These are phyloP conservation scores for Mirounga angustirostris DNA, from an alignment of 2,113 vertebrate genomes.

Conservation along the genomic window DNA sequence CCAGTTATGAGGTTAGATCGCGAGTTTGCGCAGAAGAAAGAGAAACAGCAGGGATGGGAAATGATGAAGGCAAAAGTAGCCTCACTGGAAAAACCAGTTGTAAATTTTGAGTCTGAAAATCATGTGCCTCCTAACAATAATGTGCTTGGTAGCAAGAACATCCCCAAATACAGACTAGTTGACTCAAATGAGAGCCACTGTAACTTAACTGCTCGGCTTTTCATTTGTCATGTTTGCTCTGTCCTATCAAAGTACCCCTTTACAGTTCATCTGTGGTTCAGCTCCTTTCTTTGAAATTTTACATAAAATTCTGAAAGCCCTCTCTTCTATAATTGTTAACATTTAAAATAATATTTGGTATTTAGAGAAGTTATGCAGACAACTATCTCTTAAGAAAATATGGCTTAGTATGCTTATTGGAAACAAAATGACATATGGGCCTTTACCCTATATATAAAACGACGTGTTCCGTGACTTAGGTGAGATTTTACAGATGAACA, in stretches of 20 bases:
- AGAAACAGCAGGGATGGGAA: background rate
- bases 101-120: background rate
- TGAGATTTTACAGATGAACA: background rate
- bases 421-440: background rate
- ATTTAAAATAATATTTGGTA: slow-evolving; percentile 32
- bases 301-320: background rate
- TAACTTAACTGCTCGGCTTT: background rate
- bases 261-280: background rate
- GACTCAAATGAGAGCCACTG: background rate
- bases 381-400: background rate
- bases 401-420: background rate
- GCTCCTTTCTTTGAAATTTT: slow-evolving; percentile 5
- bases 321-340: background rate
- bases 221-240: no score
- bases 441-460: background rate
- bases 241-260: background rate
- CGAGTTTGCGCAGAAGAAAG: background rate
- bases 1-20: background rate
- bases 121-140: background rate
- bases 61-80: background rate
- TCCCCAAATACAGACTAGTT: background rate
- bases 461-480: background rate
- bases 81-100: background rate
- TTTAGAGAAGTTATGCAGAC: background rate
- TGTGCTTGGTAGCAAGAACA: background rate